Base-by-base conservation (phyloP, 2,113 vertebrate species). In the Sarotherodon lohbergeri region DNA sequence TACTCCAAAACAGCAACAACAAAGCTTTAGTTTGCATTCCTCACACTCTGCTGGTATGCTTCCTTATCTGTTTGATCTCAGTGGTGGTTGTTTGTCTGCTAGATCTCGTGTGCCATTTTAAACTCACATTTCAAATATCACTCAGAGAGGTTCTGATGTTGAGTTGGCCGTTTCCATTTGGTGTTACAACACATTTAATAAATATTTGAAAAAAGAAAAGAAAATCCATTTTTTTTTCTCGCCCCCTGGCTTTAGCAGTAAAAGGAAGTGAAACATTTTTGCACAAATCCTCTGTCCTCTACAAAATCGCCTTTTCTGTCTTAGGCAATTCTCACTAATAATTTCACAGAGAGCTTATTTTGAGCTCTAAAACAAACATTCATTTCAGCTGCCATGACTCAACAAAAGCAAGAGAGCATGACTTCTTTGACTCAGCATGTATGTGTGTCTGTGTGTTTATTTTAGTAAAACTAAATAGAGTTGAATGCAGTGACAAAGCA, bases 11-110 rank as follows among this genome's bases (percentile, higher is more conserved):
- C 71, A 80, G 88, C 82, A 93, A 88, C 86, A 90, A 76, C 89
- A 89, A 91, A 91, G 81, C 71, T 87, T 87, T 88, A 85, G 82
- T 92, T 93, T 92, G 43, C 91, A 87, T 95, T 94, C 91, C 85
- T 91, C 34, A 13, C 87, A 86, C 84, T 83, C 81, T 36, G 57
- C 59, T 88, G 85, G 87, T 68, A 66, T 59, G 59, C 43, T 71
- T 83, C 78, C 88, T 90, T 76, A 83, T 89, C 88, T 43, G 32
- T 86, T 83, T 80, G 85, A 88, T 91, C 87, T 83, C 66, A 52
- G 80, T 32, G 13, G 32, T 68, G 71, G 81, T 63, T 88, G 84
- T 91, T 91, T 82, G 84, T 81, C 80, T 66, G 19, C 52, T 32
- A 4, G 71, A 17, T 43, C 63, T 48, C 27, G 14, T 50, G 55